phyloP scores from a whole-genome alignment of 2,113 vertebrate species.

The Donacobius atricapilla region DNA sequence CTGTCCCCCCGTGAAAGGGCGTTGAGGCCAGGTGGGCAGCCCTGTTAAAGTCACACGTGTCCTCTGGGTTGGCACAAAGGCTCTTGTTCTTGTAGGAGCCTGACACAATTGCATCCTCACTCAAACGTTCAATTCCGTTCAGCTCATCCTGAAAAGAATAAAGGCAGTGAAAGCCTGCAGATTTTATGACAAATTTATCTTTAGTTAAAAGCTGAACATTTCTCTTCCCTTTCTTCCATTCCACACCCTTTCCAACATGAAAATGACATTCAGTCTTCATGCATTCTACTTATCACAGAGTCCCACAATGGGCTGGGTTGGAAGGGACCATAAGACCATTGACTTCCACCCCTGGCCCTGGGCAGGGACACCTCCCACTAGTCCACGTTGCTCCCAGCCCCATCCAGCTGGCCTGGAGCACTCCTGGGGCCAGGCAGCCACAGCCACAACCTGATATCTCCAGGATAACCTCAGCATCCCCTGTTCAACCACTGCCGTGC shows the following conservation, averaged over 20 bases:
- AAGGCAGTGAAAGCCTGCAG: not conserved
- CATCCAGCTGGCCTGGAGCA: not conserved
- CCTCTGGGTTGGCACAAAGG: slow-evolving; percentile 79
- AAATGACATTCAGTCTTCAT: not conserved
- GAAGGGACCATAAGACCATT: not conserved
- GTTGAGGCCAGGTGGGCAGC: slow-evolving; percentile 81
- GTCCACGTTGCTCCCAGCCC: not conserved
- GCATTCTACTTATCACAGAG: not conserved
- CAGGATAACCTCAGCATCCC: not conserved
- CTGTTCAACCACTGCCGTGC: not conserved
- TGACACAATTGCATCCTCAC: slow-evolving; percentile 79
- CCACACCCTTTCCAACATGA: not conserved
- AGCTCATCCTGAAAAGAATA: slow-evolving; percentile 67
- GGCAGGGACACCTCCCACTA: not conserved
- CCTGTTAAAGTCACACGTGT: slow-evolving; percentile 81
- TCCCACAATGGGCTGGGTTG: not conserved
- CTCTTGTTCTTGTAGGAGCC: slow-evolving; percentile 75
- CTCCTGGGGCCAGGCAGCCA: not conserved
- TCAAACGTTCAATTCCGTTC: slow-evolving; percentile 72
- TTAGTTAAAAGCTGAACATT: not conserved
- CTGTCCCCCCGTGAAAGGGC: slow-evolving; percentile 70
- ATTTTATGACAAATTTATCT: not conserved
- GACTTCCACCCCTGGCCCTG: accelerated
- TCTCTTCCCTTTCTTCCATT: not conserved
- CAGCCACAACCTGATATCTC: not conserved